Evolutionary conservation across 2,888 invertebrate genomes (phyloP).

Genomic region (Noctua janthina): DNA sequence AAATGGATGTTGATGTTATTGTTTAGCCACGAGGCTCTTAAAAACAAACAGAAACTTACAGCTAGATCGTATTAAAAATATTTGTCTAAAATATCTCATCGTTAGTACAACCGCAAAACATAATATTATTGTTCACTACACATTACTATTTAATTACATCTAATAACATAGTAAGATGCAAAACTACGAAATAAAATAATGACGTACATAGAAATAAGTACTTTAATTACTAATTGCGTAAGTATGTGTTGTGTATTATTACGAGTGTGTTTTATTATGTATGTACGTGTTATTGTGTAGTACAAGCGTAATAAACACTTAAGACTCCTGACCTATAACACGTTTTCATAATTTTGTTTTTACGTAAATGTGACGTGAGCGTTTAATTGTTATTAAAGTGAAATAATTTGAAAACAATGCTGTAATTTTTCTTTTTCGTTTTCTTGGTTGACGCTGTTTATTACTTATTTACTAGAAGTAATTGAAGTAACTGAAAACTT

Average conservation of each 20-base stretch:
- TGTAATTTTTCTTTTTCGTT: not conserved
- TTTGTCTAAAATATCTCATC: not conserved
- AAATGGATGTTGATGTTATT: no score
- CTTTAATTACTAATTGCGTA: not conserved
- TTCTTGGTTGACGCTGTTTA: not conserved
- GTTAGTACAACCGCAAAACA: not conserved
- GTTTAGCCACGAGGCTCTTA: not conserved
- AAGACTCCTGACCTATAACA: conserved; percentile 36
- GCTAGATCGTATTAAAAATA: not conserved
- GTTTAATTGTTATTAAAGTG: not conserved
- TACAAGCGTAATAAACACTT: conserved; percentile 1
- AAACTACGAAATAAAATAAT: not conserved
- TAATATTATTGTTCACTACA: conserved; percentile 9
- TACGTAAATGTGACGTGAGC: not conserved
- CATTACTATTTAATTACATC: conserved; percentile 7
- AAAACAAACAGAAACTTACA: not conserved
- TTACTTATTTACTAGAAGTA: not conserved
- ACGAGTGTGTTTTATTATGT: not conserved
- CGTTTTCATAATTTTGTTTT: conserved; percentile 20
- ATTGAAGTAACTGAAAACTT: not conserved
- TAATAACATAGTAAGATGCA: conserved; percentile 27
- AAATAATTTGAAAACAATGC: not conserved
- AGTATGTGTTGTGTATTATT: conserved; percentile 20
- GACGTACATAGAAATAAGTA: conserved; percentile 19
- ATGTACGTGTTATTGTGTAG: not conserved